Percentiles rank a stretch among this genome's conserved stretches.
Evolutionary conservation across 2,797 vertebrate genomes (phyloP).

Genomic region (Pseudomugil gertrudae): DNA sequence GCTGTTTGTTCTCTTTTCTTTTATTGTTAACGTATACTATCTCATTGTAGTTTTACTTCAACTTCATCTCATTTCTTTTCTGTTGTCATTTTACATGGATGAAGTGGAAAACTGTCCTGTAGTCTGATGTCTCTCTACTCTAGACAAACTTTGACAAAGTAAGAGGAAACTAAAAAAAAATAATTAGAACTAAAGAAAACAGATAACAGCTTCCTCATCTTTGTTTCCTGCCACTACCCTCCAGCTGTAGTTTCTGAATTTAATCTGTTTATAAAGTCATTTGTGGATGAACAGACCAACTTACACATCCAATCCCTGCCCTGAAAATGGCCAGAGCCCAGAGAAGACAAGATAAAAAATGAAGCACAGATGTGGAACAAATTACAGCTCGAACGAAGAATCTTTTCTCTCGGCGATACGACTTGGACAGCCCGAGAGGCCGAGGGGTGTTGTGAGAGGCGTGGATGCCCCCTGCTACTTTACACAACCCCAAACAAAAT

Average conservation of each 20-base stretch:
- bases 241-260: background rate
- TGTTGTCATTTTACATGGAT: no score
- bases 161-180: background rate
- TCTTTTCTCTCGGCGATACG: constrained; percentile 35
- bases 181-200: no score
- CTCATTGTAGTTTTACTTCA: no score
- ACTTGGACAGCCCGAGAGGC: constrained; percentile 13
- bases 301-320: background rate
- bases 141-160: background rate
- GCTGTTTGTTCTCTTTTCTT: no score
- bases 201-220: constrained; percentile 4
- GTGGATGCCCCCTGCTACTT: constrained; percentile 8
- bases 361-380: constrained; percentile 56
- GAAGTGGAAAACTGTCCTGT: no score
- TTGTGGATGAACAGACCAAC: background rate
- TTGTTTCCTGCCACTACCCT: background rate
- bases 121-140: no score
- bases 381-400: constrained; percentile 44
- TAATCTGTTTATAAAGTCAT: background rate
- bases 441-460: background rate
- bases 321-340: constrained; percentile 2
- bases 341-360: constrained; percentile 15
- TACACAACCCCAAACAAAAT: constrained; percentile 4
- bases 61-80: no score
- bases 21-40: no score